A percentile compares a stretch with the other conserved stretches of the same genome.
phyloP scores from a whole-genome alignment of 1,140 invertebrate species.

The Zaprionus davidi region DNA sequence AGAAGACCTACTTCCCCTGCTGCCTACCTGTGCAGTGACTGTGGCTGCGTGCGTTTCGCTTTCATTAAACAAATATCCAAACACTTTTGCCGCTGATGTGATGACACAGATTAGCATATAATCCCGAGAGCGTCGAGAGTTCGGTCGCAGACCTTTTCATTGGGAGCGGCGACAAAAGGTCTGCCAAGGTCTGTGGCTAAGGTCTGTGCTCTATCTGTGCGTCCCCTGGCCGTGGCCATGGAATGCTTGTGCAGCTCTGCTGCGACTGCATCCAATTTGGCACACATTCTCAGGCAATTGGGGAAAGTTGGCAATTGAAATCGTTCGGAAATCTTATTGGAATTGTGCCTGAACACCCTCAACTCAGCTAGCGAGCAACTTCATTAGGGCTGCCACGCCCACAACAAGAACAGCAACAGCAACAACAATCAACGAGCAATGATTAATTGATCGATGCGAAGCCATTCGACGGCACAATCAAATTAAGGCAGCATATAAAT shows the following conservation, averaged over 20 bases:
- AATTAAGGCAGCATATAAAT: slow-evolving; percentile 78
- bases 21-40: slow-evolving; percentile 7
- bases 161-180: slow-evolving; percentile 70
- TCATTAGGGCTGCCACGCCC: slow-evolving; percentile 71
- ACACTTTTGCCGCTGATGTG: slow-evolving; percentile 80
- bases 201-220: neutral
- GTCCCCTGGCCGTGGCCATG: slow-evolving; percentile 45
- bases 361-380: slow-evolving; percentile 26
- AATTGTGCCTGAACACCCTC: neutral
- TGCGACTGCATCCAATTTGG: slow-evolving; percentile 18
- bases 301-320: slow-evolving; percentile 44
- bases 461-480: slow-evolving; percentile 73
- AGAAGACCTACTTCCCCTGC: neutral
- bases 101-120: slow-evolving; percentile 67
- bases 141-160: slow-evolving; percentile 45
- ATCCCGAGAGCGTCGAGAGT: slow-evolving; percentile 27
- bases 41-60: slow-evolving; percentile 64
- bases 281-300: slow-evolving; percentile 37
- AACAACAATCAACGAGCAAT: slow-evolving; percentile 61
- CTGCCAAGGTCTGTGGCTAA: slow-evolving; percentile 44
- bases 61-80: slow-evolving; percentile 82
- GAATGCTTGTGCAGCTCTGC: slow-evolving; percentile 39
- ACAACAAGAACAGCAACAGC: slow-evolving; percentile 42
- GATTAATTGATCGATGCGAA: slow-evolving; percentile 67
- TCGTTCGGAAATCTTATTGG: slow-evolving; percentile 7